Percentiles rank a stretch among this genome's conserved stretches.
These are phyloP conservation scores for Chrysochloris asiatica DNA, from an alignment of 2,113 vertebrate species.

Conservation along the genomic window DNA sequence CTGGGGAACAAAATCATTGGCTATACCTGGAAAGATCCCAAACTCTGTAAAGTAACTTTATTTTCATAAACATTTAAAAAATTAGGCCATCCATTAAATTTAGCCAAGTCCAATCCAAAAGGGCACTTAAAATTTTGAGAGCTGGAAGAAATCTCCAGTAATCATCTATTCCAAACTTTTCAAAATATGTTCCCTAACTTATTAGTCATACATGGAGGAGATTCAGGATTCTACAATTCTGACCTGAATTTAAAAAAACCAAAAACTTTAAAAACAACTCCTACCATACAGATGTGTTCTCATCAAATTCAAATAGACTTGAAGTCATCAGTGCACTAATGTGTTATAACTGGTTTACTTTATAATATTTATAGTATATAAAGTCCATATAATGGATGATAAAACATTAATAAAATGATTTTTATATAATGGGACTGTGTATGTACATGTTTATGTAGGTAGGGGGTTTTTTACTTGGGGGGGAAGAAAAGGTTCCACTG, in stretches of 20 bases:
- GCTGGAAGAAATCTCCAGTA: conserved; percentile 15
- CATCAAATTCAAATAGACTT: conserved; percentile 25
- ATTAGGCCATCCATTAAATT: conserved; percentile 49
- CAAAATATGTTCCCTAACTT: not conserved
- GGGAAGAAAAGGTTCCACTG: not conserved
- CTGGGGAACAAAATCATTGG: conserved; percentile 14
- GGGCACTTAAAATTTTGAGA: conserved; percentile 23
- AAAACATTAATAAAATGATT: conserved; percentile 43
- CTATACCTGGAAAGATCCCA: conserved; percentile 39
- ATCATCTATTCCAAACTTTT: conserved; percentile 4
- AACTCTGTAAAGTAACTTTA: conserved; percentile 30
- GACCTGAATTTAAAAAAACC: not conserved
- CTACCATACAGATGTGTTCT: conserved; percentile 8
- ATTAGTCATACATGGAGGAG: not conserved
- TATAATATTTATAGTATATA: conserved; percentile 22
- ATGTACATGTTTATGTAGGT: not conserved
- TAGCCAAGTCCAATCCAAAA: conserved; percentile 44
- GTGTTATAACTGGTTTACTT: conserved; percentile 39
- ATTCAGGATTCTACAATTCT: conserved; percentile 23
- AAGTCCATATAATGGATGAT: not conserved
- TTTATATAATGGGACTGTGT: not conserved
- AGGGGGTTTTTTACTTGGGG: conserved; percentile 26
- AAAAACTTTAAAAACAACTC: not conserved
- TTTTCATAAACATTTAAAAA: conserved; percentile 57
- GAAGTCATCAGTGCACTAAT: not conserved